These are phyloP conservation scores for Drosophila pseudoananassae DNA, from an alignment of 1,140 invertebrate genomes.

Conservation along the genomic window DNA sequence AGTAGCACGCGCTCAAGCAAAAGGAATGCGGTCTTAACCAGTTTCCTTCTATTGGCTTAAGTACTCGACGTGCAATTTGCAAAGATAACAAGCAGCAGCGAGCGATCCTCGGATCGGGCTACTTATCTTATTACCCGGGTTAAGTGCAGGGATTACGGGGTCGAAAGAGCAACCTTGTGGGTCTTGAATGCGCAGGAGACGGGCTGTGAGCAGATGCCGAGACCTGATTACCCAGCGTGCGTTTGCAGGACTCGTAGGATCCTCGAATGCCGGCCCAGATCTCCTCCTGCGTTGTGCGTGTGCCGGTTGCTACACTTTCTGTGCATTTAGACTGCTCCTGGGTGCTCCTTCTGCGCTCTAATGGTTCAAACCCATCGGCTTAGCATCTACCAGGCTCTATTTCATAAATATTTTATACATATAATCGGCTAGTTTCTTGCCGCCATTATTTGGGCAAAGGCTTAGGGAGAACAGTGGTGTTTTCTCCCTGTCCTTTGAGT, in stretches of 20 bases:
- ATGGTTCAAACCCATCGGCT: slow-evolving; percentile 76
- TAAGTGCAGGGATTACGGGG: slow-evolving; percentile 75
- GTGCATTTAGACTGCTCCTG: slow-evolving; percentile 63
- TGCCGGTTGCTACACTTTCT: slow-evolving; percentile 79
- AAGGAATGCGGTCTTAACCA: slow-evolving; percentile 46
- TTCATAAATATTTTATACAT: slow-evolving; percentile 75
- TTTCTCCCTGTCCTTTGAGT: slow-evolving; percentile 1
- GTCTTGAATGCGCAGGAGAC: background rate
- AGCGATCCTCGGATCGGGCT: slow-evolving; percentile 57
- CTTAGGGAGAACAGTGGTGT: slow-evolving; percentile 30
- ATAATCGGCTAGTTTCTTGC: slow-evolving; percentile 48
- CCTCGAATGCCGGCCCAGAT: background rate
- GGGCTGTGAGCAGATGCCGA: slow-evolving; percentile 48
- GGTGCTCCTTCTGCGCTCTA: slow-evolving; percentile 61
- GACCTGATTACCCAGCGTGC: slow-evolving; percentile 58
- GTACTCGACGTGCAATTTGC: slow-evolving; percentile 80
- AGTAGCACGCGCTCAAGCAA: slow-evolving; percentile 61
- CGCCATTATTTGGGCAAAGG: slow-evolving; percentile 46
- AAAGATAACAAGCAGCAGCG: slow-evolving; percentile 77
- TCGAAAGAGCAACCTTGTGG: slow-evolving; percentile 73
- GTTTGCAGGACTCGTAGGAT: background rate
- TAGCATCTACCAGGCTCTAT: slow-evolving; percentile 20
- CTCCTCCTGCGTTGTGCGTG: slow-evolving; percentile 53
- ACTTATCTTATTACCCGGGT: slow-evolving; percentile 82
- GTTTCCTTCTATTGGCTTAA: slow-evolving; percentile 66